phyloP scores from a whole-genome alignment of 2,888 invertebrate species.

The Phragmatobia fuliginosa region DNA sequence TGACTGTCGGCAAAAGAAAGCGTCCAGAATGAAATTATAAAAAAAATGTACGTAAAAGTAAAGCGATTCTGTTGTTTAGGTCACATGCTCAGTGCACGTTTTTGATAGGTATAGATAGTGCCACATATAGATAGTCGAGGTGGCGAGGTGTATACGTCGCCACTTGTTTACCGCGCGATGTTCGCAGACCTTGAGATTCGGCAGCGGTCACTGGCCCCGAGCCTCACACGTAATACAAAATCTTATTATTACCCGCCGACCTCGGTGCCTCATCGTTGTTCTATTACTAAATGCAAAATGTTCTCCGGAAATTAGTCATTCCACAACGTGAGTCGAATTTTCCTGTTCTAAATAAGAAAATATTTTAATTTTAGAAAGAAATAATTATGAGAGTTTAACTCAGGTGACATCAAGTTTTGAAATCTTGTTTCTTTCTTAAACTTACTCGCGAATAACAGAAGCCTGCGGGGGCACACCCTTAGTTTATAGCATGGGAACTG shows the following conservation, averaged over 20 bases:
- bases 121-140: constrained; percentile 41
- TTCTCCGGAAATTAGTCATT: constrained; percentile 66
- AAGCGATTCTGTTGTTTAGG: constrained; percentile 1
- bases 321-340: constrained; percentile 30
- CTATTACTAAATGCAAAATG: constrained; percentile 62
- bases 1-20: not conserved
- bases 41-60: not conserved
- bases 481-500: no score
- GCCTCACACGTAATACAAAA: constrained; percentile 66
- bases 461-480: no score
- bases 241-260: constrained; percentile 71
- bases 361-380: constrained; percentile 15
- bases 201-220: constrained; percentile 82
- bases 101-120: constrained; percentile 36
- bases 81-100: constrained; percentile 46
- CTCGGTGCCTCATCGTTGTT: constrained; percentile 57
- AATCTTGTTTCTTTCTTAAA: not conserved
- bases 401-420: not conserved
- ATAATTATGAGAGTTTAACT: not conserved
- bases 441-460: no score
- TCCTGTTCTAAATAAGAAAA: constrained; percentile 24
- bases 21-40: not conserved
- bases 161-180: constrained; percentile 82
- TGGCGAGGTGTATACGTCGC: constrained; percentile 60
- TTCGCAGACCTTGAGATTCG: constrained; percentile 85